phyloP scores from a whole-genome alignment of 2,797 vertebrate genomes.

The Cuniculus paca region DNA sequence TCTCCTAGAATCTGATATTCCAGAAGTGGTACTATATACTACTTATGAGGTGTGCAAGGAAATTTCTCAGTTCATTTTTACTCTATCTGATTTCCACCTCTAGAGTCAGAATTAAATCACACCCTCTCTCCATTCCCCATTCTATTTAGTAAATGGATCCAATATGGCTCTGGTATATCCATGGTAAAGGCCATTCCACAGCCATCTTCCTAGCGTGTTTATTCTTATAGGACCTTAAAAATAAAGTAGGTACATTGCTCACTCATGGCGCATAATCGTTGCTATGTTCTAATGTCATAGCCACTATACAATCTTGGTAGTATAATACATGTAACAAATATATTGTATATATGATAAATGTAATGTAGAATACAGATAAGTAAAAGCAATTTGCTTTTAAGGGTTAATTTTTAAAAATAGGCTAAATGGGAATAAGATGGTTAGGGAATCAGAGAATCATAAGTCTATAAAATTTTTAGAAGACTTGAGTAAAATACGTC shows the following conservation, averaged over 20 bases:
- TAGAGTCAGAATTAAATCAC: not conserved
- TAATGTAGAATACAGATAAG: not conserved
- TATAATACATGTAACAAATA: not conserved
- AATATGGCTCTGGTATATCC: not conserved
- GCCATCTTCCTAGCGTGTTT: not conserved
- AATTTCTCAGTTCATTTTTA: conserved; percentile 19
- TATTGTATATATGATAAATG: not conserved
- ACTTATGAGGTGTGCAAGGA: not conserved
- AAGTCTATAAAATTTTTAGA: not conserved
- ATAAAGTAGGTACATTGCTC: not conserved
- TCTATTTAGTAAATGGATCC: not conserved
- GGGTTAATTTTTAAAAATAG: not conserved
- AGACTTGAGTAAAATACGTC: conserved; percentile 11
- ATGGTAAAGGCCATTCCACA: not conserved
- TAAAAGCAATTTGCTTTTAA: not conserved
- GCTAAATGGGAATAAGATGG: not conserved
- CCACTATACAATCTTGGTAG: not conserved
- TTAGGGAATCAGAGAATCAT: not conserved
- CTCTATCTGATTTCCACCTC: conserved; percentile 20
- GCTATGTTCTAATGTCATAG: not conserved
- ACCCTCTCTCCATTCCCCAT: not conserved
- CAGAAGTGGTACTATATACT: not conserved
- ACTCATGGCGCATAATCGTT: not conserved
- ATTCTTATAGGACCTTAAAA: not conserved
- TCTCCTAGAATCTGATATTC: conserved; percentile 12